A percentile compares a stretch with the other conserved stretches of the same genome.
These are phyloP conservation scores for Lepidurus packardi DNA, from an alignment of 1,140 invertebrate genomes.

Conservation along the genomic window DNA sequence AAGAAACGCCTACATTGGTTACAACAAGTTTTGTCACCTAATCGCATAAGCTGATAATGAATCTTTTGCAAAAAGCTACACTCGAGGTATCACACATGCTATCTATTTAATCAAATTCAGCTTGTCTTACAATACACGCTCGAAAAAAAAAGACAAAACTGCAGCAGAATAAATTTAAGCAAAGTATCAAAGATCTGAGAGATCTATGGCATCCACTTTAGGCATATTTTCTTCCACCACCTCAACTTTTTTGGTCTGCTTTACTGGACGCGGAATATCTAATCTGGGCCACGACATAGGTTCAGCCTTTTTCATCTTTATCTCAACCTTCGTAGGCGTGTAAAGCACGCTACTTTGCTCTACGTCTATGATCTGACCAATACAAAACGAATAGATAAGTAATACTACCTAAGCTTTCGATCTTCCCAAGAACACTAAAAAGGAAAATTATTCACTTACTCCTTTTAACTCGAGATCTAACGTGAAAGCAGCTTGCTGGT, in stretches of 20 bases:
- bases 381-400: constrained; percentile 31
- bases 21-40: neutral
- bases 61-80: neutral
- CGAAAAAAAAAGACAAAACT: neutral
- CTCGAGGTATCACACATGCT: neutral
- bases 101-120: neutral
- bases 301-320: constrained; percentile 83
- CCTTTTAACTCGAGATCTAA: constrained; percentile 76
- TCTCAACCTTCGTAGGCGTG: constrained; percentile 90
- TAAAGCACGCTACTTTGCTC: constrained; percentile 66
- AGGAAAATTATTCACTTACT: constrained; percentile 53
- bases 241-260: constrained; percentile 25
- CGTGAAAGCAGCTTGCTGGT: constrained; percentile 67
- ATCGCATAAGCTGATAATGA: neutral
- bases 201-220: constrained; percentile 45
- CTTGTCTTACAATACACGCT: neutral
- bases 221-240: constrained; percentile 31
- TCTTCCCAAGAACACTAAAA: neutral
- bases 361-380: constrained; percentile 62
- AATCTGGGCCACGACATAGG: constrained; percentile 72
- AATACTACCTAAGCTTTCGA: neutral
- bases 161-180: neutral
- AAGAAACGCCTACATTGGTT: neutral
- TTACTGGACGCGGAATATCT: constrained; percentile 53
- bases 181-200: constrained; percentile 44